Evolutionary conservation across 64 coral and sea anemone species (phyloP), one percentile per base, ranked within the genome.

Genomic region (Dendrophyllia cribrosa): DNA sequence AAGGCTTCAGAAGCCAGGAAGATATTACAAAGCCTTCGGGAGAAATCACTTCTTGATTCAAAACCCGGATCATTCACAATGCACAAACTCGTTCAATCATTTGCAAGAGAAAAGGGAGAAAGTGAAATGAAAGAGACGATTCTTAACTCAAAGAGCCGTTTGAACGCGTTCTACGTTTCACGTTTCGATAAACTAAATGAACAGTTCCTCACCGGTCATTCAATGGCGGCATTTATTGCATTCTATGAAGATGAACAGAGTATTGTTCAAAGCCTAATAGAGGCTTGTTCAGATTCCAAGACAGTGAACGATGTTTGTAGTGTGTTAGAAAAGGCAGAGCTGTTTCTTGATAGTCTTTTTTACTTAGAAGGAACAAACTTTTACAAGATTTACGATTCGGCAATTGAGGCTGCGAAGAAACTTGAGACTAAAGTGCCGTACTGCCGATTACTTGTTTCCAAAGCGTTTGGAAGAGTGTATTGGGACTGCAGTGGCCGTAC

Each of bases 41-140:
- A 71, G 51, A 92, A 89, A 23, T 65, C 88, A 16, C 72, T 79
- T 16, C 5, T 89, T 25, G 86, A 88, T 49, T 64, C 46, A 51
- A 3, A 22, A 6, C 59, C 25, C 1, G 25, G 13, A 0, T 45
- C 56, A 47, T 88, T 64, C 46, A 59, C 26, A 9, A 76, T 88
- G 48, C 86, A 88, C 43, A 76, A 46, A 4, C 69, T 91, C 1
- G 4, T 91, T 0, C 68, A 83, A 50, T 70, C 55, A 9, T 91
- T 62, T 74, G 78, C 12, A 16, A 48, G 44, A 48, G 20, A 69
- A 4, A 74, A 46, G 0, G 89, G 20, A 50, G 77, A 79, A 15
- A 20, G 20, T 21, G 19, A 79, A 3, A 79, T 79, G 77, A 59
- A 14, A 59, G 55, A 79, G 26, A 69, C 66, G 22, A 25, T 69